A percentile compares a stretch with the other conserved stretches of the same genome.
phyloP scores from a whole-genome alignment of 2,888 invertebrate species.

The Crocallis elinguaria region DNA sequence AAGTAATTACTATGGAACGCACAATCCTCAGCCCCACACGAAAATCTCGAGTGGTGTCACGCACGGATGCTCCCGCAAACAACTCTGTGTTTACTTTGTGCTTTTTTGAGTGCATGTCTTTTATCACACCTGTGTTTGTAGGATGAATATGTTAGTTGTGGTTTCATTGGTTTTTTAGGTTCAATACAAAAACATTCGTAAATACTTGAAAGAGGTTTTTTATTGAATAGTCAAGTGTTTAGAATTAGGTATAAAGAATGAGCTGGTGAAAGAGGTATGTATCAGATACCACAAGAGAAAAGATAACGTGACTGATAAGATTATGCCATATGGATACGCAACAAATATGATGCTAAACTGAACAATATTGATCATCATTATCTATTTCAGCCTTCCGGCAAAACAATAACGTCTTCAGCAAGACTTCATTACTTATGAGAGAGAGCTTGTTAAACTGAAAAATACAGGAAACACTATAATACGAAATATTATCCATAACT shows the following conservation, averaged over 20 bases:
- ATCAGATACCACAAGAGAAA: neutral
- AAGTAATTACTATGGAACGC: conserved; percentile 32
- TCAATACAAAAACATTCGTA: no score
- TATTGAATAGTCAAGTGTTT: neutral
- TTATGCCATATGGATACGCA: neutral
- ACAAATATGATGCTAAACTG: neutral
- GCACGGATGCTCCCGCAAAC: conserved; percentile 33
- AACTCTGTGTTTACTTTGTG: conserved; percentile 13
- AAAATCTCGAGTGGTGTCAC: conserved; percentile 27
- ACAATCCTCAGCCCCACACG: conserved; percentile 33
- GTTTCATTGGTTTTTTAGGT: no score
- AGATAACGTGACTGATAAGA: conserved; percentile 10
- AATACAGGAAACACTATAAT: no score
- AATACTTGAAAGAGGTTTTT: neutral
- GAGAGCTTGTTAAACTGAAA: no score
- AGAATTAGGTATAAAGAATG: neutral
- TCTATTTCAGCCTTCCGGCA: neutral
- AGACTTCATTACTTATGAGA: no score
- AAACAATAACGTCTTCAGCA: no score
- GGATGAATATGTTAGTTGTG: no score
- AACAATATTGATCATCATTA: conserved; percentile 8
- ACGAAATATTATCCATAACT: no score
- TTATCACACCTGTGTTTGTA: conserved; percentile 10
- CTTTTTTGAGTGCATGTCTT: conserved; percentile 22
- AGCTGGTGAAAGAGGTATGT: neutral